A percentile compares a stretch with the other conserved stretches of the same genome.
Evolutionary conservation across 2,797 vertebrate species (phyloP).

Genomic region (Cottoperca gobio): DNA sequence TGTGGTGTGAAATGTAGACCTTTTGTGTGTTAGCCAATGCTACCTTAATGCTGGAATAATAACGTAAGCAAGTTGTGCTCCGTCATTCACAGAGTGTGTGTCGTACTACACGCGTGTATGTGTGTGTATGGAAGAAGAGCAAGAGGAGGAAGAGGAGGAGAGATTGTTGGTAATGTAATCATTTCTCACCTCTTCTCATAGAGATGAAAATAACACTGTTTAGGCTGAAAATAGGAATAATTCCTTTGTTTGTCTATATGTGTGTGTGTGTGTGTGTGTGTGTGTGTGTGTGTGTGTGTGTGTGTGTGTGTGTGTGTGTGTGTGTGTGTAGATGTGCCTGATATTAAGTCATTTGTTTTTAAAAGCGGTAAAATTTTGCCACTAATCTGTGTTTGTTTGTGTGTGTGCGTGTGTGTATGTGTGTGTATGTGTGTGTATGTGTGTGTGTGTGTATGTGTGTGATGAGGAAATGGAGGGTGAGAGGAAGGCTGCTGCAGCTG

Average conservation of each 20-base stretch:
- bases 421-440: constrained; percentile 29
- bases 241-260: constrained; percentile 32
- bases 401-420: constrained; percentile 32
- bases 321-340: constrained; percentile 13
- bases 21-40: constrained; percentile 24
- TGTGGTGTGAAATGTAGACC: constrained; percentile 43
- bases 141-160: constrained; percentile 27
- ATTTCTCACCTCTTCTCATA: constrained; percentile 60
- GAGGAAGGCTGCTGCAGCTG: constrained; percentile 68
- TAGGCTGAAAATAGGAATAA: constrained; percentile 35
- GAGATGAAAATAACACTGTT: constrained; percentile 38
- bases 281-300: constrained; percentile 6
- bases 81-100: constrained; percentile 22
- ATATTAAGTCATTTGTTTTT: constrained; percentile 54
- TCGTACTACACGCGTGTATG: neutral
- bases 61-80: constrained; percentile 11
- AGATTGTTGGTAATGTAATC: constrained; percentile 60
- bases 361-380: constrained; percentile 55
- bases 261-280: constrained; percentile 5
- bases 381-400: constrained; percentile 54
- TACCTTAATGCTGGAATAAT: constrained; percentile 25
- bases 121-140: neutral
- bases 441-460: constrained; percentile 37
- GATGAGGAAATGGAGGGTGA: constrained; percentile 58
- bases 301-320: constrained; percentile 6